These are phyloP conservation scores for Fulmarus glacialis DNA, from an alignment of 2,113 vertebrate genomes.

Conservation along the genomic window DNA sequence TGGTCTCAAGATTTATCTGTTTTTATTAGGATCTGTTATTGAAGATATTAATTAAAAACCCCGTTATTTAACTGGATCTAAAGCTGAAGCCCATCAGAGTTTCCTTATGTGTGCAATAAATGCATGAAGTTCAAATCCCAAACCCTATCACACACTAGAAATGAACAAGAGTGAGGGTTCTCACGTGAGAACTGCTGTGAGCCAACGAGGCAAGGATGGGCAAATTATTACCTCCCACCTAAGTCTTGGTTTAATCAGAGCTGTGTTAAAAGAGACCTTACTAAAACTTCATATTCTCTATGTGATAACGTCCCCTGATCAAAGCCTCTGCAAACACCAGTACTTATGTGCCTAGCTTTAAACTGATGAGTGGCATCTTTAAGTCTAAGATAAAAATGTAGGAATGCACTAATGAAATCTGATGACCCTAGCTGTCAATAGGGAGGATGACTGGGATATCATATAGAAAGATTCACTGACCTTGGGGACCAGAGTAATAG, in stretches of 20 bases:
- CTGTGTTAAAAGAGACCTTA: background rate
- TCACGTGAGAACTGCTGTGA: background rate
- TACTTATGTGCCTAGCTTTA: background rate
- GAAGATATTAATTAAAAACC: background rate
- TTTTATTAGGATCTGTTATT: background rate
- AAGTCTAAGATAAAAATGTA: background rate
- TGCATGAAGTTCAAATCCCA: background rate
- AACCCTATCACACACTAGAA: background rate
- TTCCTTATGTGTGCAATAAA: background rate
- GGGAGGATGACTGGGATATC: background rate
- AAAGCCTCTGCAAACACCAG: background rate
- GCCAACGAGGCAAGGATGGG: background rate
- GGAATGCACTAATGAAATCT: slow-evolving; percentile 36
- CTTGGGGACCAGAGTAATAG: slow-evolving; percentile 16
- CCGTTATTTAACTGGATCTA: background rate
- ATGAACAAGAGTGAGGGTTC: background rate
- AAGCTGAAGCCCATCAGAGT: background rate
- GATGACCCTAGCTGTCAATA: background rate
- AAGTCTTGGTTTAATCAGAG: background rate
- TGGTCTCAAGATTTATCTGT: background rate
- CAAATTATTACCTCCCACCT: background rate
- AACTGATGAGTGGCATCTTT: slow-evolving; percentile 3
- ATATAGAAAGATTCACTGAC: slow-evolving; percentile 9
- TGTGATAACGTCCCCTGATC: background rate
- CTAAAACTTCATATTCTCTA: background rate